Evolutionary conservation across 2,113 vertebrate genomes (phyloP).

Genomic region (Chaenocephalus aceratus): DNA sequence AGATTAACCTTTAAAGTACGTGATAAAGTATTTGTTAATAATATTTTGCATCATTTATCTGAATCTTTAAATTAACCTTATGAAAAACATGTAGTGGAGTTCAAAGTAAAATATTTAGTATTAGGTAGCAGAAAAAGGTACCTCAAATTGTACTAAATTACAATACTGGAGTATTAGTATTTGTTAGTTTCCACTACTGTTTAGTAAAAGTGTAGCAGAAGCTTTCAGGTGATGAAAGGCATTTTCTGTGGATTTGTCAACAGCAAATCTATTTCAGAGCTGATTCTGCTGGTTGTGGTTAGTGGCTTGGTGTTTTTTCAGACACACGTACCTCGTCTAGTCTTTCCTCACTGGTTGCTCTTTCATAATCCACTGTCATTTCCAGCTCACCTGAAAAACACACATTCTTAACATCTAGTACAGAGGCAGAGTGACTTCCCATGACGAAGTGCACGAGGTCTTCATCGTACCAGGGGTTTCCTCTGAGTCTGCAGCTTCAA

Average conservation of each 20-base stretch:
- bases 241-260: background rate
- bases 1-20: no score
- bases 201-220: background rate
- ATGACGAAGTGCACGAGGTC: background rate
- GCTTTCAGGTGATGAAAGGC: slow-evolving; percentile 10
- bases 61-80: no score
- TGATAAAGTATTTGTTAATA: no score
- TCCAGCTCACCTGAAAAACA: slow-evolving; percentile 85
- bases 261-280: slow-evolving; percentile 22
- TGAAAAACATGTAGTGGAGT: no score
- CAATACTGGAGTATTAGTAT: no score
- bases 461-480: slow-evolving; percentile 83
- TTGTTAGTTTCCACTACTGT: background rate
- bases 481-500: slow-evolving; percentile 88
- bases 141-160: no score
- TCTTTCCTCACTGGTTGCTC: slow-evolving; percentile 83
- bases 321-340: slow-evolving; percentile 86
- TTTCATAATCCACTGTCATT: slow-evolving; percentile 83
- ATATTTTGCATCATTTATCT: no score
- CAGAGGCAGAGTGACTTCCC: background rate
- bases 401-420: background rate
- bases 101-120: no score
- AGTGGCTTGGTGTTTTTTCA: background rate
- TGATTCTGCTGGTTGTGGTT: slow-evolving; percentile 6
- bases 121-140: no score